Conservation (phyloP, 2,888 invertebrate genomes). For the Chrysolina haemoptera region DNA sequence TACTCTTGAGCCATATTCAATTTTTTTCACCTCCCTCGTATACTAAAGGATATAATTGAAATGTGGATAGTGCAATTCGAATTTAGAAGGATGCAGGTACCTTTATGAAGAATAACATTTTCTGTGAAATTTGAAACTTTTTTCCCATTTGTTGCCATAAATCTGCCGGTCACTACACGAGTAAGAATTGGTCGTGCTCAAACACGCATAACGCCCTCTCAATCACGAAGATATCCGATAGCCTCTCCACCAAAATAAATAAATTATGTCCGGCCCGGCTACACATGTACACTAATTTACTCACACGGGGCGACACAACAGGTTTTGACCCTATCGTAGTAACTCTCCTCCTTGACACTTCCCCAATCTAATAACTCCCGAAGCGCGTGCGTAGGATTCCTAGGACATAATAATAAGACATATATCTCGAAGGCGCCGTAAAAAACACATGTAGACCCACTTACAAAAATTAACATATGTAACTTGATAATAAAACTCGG, state of each 20-base stretch:
- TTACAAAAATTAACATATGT: conserved; percentile 50
- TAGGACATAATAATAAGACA: conserved; percentile 23
- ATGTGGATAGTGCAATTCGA: no score
- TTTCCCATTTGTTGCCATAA: no score
- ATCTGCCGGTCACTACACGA: no score
- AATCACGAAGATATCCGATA: not conserved
- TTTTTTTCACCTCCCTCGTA: no score
- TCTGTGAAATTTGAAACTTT: no score
- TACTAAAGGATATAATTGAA: no score
- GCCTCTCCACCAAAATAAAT: not conserved
- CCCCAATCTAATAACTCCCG: not conserved
- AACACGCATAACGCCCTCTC: not conserved
- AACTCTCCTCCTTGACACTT: conserved; percentile 20
- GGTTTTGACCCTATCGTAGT: not conserved
- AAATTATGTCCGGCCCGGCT: not conserved
- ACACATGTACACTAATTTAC: conserved; percentile 11
- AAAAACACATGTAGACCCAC: conserved; percentile 46
- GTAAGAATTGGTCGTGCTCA: not conserved
- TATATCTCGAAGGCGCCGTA: conserved; percentile 35
- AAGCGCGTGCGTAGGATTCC: not conserved
- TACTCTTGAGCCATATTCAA: no score
- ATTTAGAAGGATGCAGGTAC: no score
- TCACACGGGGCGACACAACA: conserved; percentile 3
- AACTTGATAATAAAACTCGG: conserved; percentile 53
- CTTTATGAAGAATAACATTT: no score